Evolutionary conservation across 2,113 vertebrate genomes (phyloP).

Genomic region (Ailuropoda melanoleuca): DNA sequence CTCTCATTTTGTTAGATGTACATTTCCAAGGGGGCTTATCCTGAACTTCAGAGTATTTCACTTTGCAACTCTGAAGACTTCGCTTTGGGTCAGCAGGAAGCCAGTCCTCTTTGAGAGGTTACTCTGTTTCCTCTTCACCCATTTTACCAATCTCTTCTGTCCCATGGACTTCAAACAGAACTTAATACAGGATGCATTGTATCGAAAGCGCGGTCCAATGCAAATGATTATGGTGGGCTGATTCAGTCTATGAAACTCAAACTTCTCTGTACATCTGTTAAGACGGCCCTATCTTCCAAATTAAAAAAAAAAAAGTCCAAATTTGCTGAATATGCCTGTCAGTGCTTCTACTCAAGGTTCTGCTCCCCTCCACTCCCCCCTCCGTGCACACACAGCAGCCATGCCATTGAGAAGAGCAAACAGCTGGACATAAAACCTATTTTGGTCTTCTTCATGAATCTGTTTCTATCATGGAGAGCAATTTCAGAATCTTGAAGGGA

Average conservation of each 20-base stretch:
- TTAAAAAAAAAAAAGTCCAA: background rate
- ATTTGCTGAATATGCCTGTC: background rate
- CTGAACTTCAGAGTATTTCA: background rate
- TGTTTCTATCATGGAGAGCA: background rate
- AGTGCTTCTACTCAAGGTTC: background rate
- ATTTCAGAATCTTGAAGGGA: background rate
- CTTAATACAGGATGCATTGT: background rate
- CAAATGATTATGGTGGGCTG: background rate
- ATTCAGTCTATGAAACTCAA: background rate
- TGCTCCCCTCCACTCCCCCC: too few relatives aligned
- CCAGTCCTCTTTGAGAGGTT: background rate
- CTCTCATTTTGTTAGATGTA: background rate
- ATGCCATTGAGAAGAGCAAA: constrained; percentile 38
- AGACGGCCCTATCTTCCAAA: background rate
- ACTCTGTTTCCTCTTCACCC: background rate
- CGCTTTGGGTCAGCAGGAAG: background rate
- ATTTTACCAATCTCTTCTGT: background rate
- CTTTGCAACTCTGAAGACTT: background rate
- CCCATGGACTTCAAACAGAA: background rate
- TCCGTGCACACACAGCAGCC: background rate
- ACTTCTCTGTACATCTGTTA: background rate
- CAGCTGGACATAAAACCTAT: constrained; percentile 63
- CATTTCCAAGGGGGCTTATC: background rate
- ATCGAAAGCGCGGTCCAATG: background rate
- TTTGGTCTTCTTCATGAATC: constrained; percentile 56